phyloP scores from a whole-genome alignment of 2,797 vertebrate genomes.

The Diceros bicornis region DNA sequence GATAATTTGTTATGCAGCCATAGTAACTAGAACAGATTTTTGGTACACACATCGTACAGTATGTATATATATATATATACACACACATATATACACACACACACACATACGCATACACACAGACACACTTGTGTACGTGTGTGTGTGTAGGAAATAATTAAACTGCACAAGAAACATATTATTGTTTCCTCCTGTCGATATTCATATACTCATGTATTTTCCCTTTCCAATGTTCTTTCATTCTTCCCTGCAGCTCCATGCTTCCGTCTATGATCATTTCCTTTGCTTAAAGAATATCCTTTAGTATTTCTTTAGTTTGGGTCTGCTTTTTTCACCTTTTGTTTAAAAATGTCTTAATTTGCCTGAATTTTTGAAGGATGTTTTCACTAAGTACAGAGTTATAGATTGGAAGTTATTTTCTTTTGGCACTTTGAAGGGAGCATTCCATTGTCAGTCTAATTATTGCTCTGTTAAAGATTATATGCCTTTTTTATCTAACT shows the following conservation, averaged over 20 bases:
- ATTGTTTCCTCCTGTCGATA: conserved; percentile 1
- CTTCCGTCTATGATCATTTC: neutral
- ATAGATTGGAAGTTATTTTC: neutral
- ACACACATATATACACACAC: neutral
- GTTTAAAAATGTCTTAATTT: conserved; percentile 16
- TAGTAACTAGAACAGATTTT: neutral
- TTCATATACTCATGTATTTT: neutral
- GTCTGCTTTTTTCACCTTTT: neutral
- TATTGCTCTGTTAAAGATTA: neutral
- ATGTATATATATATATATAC: neutral
- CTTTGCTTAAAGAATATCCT: neutral
- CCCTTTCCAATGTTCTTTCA: neutral
- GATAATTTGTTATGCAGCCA: neutral
- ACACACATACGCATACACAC: neutral
- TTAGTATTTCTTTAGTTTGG: conserved; percentile 28
- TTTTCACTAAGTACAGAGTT: conserved; percentile 15
- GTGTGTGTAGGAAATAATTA: neutral
- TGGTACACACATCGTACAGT: neutral
- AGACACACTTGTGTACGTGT: neutral
- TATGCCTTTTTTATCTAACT: neutral
- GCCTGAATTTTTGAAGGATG: neutral
- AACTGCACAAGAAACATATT: neutral
- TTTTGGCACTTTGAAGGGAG: neutral
- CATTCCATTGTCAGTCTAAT: neutral
- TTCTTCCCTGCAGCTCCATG: neutral